Base-by-base conservation (phyloP, 2,888 invertebrate species). In the Myopa testacea region DNA sequence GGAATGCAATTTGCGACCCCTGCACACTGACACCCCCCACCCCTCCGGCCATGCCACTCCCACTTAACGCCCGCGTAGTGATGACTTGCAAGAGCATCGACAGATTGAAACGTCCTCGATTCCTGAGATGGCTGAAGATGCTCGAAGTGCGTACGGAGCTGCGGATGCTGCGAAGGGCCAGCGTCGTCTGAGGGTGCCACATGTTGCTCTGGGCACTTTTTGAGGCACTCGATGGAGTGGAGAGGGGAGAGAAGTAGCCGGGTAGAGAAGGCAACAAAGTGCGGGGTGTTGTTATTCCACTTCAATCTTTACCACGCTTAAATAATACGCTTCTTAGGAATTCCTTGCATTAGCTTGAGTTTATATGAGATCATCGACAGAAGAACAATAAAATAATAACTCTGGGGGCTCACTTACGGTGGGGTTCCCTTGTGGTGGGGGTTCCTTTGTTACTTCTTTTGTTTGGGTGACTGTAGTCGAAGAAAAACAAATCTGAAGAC, bases 1-100 rank as follows among this genome's bases (percentile, higher is more conserved):
- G 45, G 60, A 76, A 76, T 76, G 37, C 68, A 50, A 75, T 55
- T 68, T 67, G 19, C 55, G 55, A 63, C 63, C 50, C 34, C 45
- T 40, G 73, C 12, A 40, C 37, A 16, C 38, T 16, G 4, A 19
- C 16, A 34, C 12, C 26, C 45, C 40, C 4, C 72, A 12, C 26
- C 38, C 58, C 62, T 12, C 34, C 6, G 45, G n/a, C 62, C 38
- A 60, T 26, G 4, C 34, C 19, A n/a, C 16, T 10, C 19, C 55
- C 52, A 52, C n/a, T 55, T 70, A 19, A 34, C 12, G 26, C 67
- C 14, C 63, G 37, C 26, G 69, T 19, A 69, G 45, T n/a, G 50
- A 34, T 40, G 70, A 70, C 77, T 72, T 76, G 74, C 78, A 78
- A 79, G 76, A 68, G 76, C 69, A 79, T 73, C 78, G 79, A 79